Evolutionary conservation across 2,888 invertebrate species (phyloP), one percentile per base, ranked within the genome.

Genomic region (Smittia aterrima): DNA sequence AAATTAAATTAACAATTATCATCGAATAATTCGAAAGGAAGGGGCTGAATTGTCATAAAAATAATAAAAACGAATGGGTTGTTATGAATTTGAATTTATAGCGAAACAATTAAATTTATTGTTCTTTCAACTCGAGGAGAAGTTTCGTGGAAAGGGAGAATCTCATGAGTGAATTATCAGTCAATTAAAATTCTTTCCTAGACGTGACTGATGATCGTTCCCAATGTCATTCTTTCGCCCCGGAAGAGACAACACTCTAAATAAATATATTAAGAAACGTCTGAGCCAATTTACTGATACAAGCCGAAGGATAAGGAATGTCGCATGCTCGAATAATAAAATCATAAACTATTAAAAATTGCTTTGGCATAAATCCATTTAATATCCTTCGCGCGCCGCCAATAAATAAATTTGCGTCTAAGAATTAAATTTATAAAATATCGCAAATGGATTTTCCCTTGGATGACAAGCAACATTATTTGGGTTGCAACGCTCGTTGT

Each of bases 1-100:
- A 70, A 70, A 70, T 70, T 70, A 70, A 53, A 70, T 70, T 70
- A 70, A 70, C 70, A 70, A 70, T 70, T 70, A 70, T 54, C 70
- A 25, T 70, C 58, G 16, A 6, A 3, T 58, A 40, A 20, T 4
- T 25, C 18, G 25, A 70, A 27, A 25, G 32, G 27, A 24, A 18
- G 24, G 66, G 25, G 53, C 22, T 70, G 32, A n/a, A 41, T 9
- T 4, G 70, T 3, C 38, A 70, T 70, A 70, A 70, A 70, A 70
- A 47, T 18, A 53, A 70, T 70, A 70, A 70, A 70, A 70, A n/a
- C 22, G 70, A 70, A 70, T 70, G 70, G 70, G 70, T 70, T 70
- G 70, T 70, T 70, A 27, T 25, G 41, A 70, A 68, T 70, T 70
- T 70, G 70, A 70, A 70, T 70, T 70, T 70, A 70, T 70, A 54